Evolutionary conservation across 30 jellyfish, hydroid and myxozoan species (phyloP), one percentile per base, ranked within the genome.

Genomic region (Hydractinia symbiolongicarpus): DNA sequence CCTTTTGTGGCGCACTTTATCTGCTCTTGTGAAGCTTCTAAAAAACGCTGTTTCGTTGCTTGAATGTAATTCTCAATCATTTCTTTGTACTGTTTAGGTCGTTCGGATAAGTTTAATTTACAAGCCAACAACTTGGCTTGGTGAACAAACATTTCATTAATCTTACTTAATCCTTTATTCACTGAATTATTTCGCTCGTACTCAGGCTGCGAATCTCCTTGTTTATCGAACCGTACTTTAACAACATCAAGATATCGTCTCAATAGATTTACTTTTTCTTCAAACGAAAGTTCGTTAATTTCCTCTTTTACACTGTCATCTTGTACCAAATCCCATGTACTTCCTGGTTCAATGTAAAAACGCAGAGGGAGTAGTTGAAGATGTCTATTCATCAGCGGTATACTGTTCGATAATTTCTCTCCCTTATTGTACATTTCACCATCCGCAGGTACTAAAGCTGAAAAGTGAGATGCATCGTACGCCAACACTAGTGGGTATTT

Each of bases 371-470:
- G 53, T 40, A 82, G 72, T 50, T 78, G 82, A 52, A 66, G 56
- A 54, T 72, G 56, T 15, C 73, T 44, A 57, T 77, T 66, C 15
- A 75, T 82, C 11, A 90, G 54, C 8, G 95, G 97, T 44, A 90
- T 60, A 66, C 87, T 90, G 5, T 90, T 77, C n/a, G 89, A 82
- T 50, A 90, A 50, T 44, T 79, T 62, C 14, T 60, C 70, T 17
- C 77, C 73, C 11, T 84, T 69, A 20, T 67, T 11, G 9, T 79
- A 71, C 9, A 77, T 73, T 78, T 90, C 97, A 9, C 97, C 95
- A 14, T 85, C 94, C 4, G 97, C 97, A 20, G 95, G 94, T 5
- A 90, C 97, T 51, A 84, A 86, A 5, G 97, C 97, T 13, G 95
- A 84, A 73, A 90, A 90, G 62, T 90, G 97, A n/a, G 94, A 90